A percentile compares a stretch with the other conserved stretches of the same genome.
phyloP scores from a whole-genome alignment of 2,888 invertebrate genomes.

The Xylocampa areola region DNA sequence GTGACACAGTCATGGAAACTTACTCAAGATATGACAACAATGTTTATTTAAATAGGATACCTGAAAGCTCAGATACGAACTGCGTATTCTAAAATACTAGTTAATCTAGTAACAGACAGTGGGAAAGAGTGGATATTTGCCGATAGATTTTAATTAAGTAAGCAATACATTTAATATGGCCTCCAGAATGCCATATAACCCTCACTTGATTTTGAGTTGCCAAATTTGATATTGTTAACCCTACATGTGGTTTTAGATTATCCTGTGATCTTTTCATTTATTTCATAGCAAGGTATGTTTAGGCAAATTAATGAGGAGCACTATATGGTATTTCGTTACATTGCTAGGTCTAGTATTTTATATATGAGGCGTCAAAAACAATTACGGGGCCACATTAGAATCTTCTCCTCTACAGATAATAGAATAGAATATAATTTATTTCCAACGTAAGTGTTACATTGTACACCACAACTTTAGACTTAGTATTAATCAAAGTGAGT shows the following conservation, averaged over 20 bases:
- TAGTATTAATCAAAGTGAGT: too few species aligned
- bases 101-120: too few species aligned
- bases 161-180: not conserved
- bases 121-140: not conserved
- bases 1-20: too few species aligned
- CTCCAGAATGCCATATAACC: too few species aligned
- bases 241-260: not conserved
- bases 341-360: too few species aligned
- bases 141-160: constrained; percentile 25
- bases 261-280: not conserved
- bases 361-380: not conserved
- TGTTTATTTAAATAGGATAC: too few species aligned
- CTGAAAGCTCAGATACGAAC: too few species aligned
- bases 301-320: not conserved
- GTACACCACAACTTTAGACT: too few species aligned
- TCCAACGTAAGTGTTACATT: too few species aligned
- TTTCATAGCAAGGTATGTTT: not conserved
- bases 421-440: too few species aligned
- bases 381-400: not conserved
- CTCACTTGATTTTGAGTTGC: not conserved
- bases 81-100: too few species aligned
- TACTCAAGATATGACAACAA: too few species aligned
- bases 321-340: not conserved
- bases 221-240: not conserved
- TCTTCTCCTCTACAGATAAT: not conserved